These are phyloP conservation scores for Nycticorax nycticorax DNA, from an alignment of 2,113 vertebrate species.

Conservation along the genomic window DNA sequence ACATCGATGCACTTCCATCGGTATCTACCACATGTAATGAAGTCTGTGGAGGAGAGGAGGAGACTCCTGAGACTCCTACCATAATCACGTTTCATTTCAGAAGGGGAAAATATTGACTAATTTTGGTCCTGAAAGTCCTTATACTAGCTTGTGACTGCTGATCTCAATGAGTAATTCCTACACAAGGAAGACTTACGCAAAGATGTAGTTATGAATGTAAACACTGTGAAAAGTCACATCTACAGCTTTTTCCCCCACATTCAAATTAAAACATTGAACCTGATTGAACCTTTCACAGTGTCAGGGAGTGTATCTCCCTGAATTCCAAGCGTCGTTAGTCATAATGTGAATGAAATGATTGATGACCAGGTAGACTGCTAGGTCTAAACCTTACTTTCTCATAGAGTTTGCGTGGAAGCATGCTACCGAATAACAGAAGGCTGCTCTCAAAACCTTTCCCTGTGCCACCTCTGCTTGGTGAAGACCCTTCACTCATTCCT, in stretches of 20 bases:
- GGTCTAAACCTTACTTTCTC: not conserved
- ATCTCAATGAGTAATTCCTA: not conserved
- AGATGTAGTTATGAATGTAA: not conserved
- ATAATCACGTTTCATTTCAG: not conserved
- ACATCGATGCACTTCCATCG: not conserved
- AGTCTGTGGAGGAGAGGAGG: not conserved
- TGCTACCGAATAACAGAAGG: not conserved
- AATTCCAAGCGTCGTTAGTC: not conserved
- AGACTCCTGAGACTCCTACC: not conserved
- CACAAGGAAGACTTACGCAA: not conserved
- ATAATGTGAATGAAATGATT: not conserved
- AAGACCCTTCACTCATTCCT: not conserved
- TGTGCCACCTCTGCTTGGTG: not conserved
- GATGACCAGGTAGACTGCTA: not conserved
- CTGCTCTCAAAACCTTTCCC: accelerated
- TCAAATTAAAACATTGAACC: not conserved
- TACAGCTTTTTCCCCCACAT: not conserved
- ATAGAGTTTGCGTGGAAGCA: not conserved
- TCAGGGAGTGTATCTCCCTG: not conserved
- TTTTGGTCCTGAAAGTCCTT: not conserved
- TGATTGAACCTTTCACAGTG: not conserved
- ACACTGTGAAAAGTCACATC: not conserved
- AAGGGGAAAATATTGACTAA: not conserved
- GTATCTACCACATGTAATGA: not conserved
- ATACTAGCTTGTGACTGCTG: not conserved